Base-by-base conservation (phyloP, 2,113 vertebrate species). In the Pipa parva region DNA sequence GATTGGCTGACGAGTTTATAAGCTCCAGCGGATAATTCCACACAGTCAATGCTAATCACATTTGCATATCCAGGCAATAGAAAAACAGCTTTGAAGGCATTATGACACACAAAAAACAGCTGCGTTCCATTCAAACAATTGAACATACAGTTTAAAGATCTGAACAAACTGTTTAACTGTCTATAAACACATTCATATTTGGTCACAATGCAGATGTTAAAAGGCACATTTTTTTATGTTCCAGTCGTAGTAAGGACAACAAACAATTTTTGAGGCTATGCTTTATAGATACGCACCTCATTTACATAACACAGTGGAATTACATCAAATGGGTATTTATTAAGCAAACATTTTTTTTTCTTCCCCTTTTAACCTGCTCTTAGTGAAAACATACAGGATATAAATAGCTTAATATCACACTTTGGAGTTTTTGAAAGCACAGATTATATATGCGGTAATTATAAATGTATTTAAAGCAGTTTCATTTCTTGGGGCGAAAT, bases 61-160 rank as follows among this genome's bases (percentile, higher is more conserved):
- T 69, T 69, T 61, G 66, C 66, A 69, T 69, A 54, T 36, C 20
- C 46, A 61, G 56, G 57, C 58, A 54, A 69, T 61, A 42, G 57
- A 28, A 45, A 42, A 54, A 54, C 57, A 69, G 66, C 57, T 61
- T 50, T 54, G 57, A 69, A 52, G 48, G 49, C 48, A 54, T 61
- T 45, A 69, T 61, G 66, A 45, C 49, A 25, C n/a, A 15, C 42
- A 26, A 18, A 49, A 67, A 61, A 37, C 66, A 69, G 66, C 66
- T 69, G 66, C n/a, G 57, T 37, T 18, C 33, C 57, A 61, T 54
- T 25, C 57, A 26, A 28, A 69, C 56, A 60, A 60, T 37, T 22
- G 46, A 69, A 60, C 65, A 52, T 60, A 69, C 65, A 54, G 66
- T 69, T 37, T 61, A 45, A 61, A 46, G 57, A 69, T 69, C 57